Evolutionary conservation across 2,888 invertebrate genomes (phyloP), one percentile per base, ranked within the genome.

Genomic region (Junonia oenone): DNA sequence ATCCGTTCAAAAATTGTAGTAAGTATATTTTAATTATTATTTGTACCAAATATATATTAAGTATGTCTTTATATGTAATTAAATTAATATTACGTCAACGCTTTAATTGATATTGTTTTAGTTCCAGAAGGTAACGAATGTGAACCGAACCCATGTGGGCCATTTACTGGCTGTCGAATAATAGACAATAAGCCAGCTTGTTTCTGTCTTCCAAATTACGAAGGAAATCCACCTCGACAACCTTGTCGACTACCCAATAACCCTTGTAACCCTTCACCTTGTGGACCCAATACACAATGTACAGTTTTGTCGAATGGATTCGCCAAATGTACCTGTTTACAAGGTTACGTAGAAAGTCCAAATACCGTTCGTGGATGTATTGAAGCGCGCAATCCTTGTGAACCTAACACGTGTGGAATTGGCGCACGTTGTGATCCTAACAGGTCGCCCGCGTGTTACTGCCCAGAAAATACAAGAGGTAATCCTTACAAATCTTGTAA

Each of bases 1-100:
- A 97, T 91, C 97, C 97, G 40, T 97, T 97, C 77, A 93, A 94
- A 75, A 95, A 93, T 83, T 97, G 97, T 92, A 96, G 97, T 97
- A 93, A 92, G 96, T 95, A 81, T 53, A 22, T 43, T 43, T 19
- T 0, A 40, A 19, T 14, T 11, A 6, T 43, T 2, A 5, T 8
- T 1, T 3, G n/a, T 1, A 22, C n/a, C n/a, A n/a, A n/a, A n/a
- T n/a, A 6, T 6, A 11, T 4, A n/a, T 1, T 5, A 17, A 17
- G 5, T 38, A 40, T 8, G 8, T 17, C 5, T 38, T 17, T 17
- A 6, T 19, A 11, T 40, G 2, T n/a, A 13, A 13, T 14, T 35
- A 13, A 6, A 13, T 35, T 33, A n/a, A 33, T 13, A 13, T 14
- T 35, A 35, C 13, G 35, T 22, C 2, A n/a, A n/a, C n/a, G n/a